Base-by-base conservation (phyloP, 2,888 invertebrate genomes). In the Alloscopus bannaensis region DNA sequence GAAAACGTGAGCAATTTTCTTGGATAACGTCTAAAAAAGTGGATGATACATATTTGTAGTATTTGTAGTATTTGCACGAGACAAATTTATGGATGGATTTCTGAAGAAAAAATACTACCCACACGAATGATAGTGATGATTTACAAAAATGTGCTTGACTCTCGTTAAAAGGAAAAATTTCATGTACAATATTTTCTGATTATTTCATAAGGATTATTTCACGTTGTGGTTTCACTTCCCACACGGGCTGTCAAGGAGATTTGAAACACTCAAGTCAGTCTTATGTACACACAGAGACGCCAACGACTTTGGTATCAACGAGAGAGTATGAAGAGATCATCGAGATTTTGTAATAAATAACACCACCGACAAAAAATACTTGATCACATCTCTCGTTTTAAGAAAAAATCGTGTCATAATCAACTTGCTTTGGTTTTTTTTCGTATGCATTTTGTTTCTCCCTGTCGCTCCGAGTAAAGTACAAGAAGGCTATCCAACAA, bases 391-490 rank as follows among this genome's bases (percentile, higher is more conserved):
- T 50, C 29, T 60, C 24, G 42, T 72, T 50, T 64, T 18, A 55
- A 65, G 55, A 73, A 52, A 52, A 65, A 75, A 75, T 66, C 72
- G 73, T 75, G 73, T 75, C 66, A 75, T 75, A 75, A 75, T 75
- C 73, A 75, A 40, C 73, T 66, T 66, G 55, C 24, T 66, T 66
- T 36, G 8, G 31, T 55, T 57, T 55, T 60, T 64, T 64, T 20
- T 36, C 36, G 13, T 8, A 8, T 36, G 36, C 36, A 36, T 36
- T 36, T 6, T 36, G 36, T 13, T 6, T 36, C 36, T 36, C 36
- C 13, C 36, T 36, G 36, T 36, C 36, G 6, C 36, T 36, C 8
- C n/a, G n/a, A n/a, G n/a, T n/a, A n/a, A n/a, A n/a, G n/a, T n/a
- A 36, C 6, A 36, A 36, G 13, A 36, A 36, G 36, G 13, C 36